Evolutionary conservation across 2,113 vertebrate species (phyloP).

Genomic region (Artemisiospiza belli): DNA sequence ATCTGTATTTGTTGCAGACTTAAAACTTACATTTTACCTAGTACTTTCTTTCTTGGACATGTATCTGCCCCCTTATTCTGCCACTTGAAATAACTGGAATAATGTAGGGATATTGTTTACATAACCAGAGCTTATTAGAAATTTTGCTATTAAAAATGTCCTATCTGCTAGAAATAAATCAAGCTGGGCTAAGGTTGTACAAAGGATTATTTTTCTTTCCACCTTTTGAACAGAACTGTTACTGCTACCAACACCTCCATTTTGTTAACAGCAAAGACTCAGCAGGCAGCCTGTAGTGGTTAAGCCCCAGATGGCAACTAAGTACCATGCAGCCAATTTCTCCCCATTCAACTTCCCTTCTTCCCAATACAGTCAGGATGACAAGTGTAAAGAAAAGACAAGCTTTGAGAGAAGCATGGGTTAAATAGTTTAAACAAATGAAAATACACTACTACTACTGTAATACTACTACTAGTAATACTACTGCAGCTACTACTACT

Average conservation of each 20-base stretch:
- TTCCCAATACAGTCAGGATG: fast-evolving
- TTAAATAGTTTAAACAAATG: neutral
- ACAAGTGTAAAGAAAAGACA: neutral
- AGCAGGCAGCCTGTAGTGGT: neutral
- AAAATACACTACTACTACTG: neutral
- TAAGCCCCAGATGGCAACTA: neutral
- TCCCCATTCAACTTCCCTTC: no score
- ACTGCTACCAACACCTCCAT: neutral
- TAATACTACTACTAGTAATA: neutral
- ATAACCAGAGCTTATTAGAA: neutral
- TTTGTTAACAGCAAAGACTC: neutral
- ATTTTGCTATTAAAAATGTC: neutral
- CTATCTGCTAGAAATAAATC: neutral
- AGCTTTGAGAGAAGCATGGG: neutral
- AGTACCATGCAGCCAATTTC: fast-evolving
- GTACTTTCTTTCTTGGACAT: neutral
- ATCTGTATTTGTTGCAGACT: neutral
- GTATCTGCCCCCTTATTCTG: neutral
- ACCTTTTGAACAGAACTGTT: neutral
- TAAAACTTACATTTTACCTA: neutral
- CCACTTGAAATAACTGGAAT: neutral
- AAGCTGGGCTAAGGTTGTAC: neutral
- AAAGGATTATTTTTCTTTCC: neutral
- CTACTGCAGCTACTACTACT: no score
- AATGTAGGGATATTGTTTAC: neutral